These are phyloP conservation scores for Mixornis gularis DNA, from an alignment of 2,113 vertebrate species.

Conservation along the genomic window DNA sequence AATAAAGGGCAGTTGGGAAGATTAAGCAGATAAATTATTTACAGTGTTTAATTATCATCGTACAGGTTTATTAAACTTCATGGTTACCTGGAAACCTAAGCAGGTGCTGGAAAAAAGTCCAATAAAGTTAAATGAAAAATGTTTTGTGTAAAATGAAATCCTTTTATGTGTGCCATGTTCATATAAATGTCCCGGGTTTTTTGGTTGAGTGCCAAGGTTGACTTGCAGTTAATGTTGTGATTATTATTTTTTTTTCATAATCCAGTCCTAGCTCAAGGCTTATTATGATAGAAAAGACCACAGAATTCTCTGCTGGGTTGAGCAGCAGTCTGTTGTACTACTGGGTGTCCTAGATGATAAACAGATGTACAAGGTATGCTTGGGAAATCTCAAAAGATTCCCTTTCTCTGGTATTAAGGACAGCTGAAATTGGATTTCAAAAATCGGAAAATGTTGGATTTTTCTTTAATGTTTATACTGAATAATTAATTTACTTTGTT, in stretches of 20 bases:
- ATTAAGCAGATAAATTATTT: constrained; percentile 74
- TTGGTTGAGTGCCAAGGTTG: constrained; percentile 1
- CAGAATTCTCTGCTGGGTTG: background rate
- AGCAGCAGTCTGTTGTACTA: background rate
- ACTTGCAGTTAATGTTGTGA: constrained; percentile 22
- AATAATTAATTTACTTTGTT: constrained; percentile 34
- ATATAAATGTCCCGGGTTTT: background rate
- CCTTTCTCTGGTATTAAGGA: constrained; percentile 8
- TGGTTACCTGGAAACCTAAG: constrained; percentile 67
- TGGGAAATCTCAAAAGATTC: background rate
- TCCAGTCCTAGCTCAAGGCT: constrained; percentile 24
- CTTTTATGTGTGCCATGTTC: constrained; percentile 28
- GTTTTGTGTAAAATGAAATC: constrained; percentile 41
- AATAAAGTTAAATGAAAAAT: constrained; percentile 39
- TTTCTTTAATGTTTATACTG: constrained; percentile 49
- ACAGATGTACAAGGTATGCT: constrained; percentile 30
- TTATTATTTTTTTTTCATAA: constrained; percentile 19
- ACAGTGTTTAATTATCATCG: constrained; percentile 71
- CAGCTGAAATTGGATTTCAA: background rate
- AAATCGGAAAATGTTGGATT: background rate
- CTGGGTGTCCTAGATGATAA: constrained; percentile 34
- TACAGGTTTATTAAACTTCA: constrained; percentile 73
- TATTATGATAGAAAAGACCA: background rate
- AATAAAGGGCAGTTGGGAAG: constrained; percentile 49
- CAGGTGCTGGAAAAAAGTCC: constrained; percentile 46